Percentiles rank a stretch among this genome's conserved stretches.
These are phyloP conservation scores for Myotis myotis DNA, from an alignment of 2,797 vertebrate species.

Conservation along the genomic window DNA sequence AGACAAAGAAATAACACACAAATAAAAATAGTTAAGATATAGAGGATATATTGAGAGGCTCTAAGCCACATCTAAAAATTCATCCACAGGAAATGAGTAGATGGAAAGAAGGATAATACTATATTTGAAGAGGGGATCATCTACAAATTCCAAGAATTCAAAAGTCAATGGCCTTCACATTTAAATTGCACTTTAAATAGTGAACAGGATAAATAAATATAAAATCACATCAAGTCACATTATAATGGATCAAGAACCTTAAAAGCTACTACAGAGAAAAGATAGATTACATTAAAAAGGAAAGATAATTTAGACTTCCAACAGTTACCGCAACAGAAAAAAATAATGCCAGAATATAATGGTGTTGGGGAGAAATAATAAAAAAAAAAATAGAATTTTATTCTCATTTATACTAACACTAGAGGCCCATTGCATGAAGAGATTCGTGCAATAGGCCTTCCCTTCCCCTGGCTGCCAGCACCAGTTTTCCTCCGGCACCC, in stretches of 20 bases:
- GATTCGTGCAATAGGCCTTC: no score
- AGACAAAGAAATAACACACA: background rate
- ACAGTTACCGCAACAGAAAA: conserved; percentile 38
- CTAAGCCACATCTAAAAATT: conserved; percentile 4
- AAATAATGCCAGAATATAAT: conserved; percentile 22
- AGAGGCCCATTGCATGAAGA: no score
- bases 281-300: conserved; percentile 3
- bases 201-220: conserved; percentile 13
- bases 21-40: background rate
- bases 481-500: no score
- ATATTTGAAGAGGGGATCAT: background rate
- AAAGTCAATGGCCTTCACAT: background rate
- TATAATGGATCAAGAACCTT: conserved; percentile 16
- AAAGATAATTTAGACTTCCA: conserved; percentile 22
- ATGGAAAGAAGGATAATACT: background rate
- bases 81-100: background rate
- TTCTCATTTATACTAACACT: conserved; percentile 17
- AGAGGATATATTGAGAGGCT: background rate
- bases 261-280: background rate
- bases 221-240: background rate
- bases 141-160: conserved; percentile 5
- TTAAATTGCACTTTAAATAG: conserved; percentile 24
- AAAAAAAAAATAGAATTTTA: background rate
- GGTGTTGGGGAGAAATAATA: background rate
- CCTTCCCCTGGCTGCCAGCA: no score